These are phyloP conservation scores for Limnephilus marmoratus DNA, from an alignment of 2,888 invertebrate species.

Conservation along the genomic window DNA sequence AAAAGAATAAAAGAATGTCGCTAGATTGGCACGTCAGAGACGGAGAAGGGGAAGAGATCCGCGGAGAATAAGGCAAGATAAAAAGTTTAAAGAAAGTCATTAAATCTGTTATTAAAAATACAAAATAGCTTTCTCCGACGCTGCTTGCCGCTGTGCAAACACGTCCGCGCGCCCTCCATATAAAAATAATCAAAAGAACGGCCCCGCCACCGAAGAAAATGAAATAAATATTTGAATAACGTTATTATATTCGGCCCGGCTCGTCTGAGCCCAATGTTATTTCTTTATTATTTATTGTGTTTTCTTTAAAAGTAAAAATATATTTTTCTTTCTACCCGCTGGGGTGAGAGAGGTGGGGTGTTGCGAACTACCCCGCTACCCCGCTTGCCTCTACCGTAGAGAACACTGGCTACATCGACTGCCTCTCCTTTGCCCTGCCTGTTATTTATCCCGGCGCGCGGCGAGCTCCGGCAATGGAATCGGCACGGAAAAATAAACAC, in stretches of 20 bases:
- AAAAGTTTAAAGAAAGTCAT: slow-evolving; percentile 66
- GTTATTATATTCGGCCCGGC: slow-evolving; percentile 66
- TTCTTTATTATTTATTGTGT: slow-evolving; percentile 67
- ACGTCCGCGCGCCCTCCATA: slow-evolving; percentile 62
- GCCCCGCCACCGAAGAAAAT: slow-evolving; percentile 62
- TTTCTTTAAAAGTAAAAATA: slow-evolving; percentile 66
- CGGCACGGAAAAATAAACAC: background rate
- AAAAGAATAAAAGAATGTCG: slow-evolving; percentile 58
- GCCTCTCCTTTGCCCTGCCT: background rate
- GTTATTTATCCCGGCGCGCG: background rate
- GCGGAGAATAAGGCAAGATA: slow-evolving; percentile 56
- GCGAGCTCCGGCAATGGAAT: background rate
- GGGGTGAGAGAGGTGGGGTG: slow-evolving; percentile 40
- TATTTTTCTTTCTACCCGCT: slow-evolving; percentile 55
- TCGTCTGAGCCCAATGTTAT: slow-evolving; percentile 65
- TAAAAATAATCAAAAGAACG: slow-evolving; percentile 66
- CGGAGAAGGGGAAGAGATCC: slow-evolving; percentile 53
- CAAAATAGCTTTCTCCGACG: slow-evolving; percentile 65
- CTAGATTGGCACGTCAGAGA: slow-evolving; percentile 58
- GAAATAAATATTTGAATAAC: slow-evolving; percentile 66
- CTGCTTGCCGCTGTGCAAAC: slow-evolving; percentile 56
- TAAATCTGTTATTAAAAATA: slow-evolving; percentile 66
- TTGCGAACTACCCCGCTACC: background rate
- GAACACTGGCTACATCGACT: background rate
- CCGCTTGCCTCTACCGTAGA: too few relatives aligned